These are phyloP conservation scores for Onychomys arenicola DNA, from an alignment of 2,797 vertebrate species.

Conservation along the genomic window DNA sequence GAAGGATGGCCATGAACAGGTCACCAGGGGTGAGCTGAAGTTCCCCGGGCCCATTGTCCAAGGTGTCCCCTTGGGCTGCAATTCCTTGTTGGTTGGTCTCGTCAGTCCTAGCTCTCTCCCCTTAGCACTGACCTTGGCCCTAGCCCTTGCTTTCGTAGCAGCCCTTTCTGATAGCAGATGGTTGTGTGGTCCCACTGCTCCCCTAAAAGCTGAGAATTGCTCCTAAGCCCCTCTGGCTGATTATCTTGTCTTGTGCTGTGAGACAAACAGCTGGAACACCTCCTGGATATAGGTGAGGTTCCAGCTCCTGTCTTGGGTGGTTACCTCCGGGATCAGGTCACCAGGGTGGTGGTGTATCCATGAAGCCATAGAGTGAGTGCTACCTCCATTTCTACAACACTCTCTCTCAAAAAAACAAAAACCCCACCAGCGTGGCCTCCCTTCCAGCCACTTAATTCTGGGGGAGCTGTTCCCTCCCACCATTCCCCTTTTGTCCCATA, in stretches of 20 bases:
- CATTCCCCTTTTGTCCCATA: neutral
- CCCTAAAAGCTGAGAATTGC: neutral
- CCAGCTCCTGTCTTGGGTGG: fast-evolving
- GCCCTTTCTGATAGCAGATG: neutral
- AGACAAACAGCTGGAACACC: neutral
- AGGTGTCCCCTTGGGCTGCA: neutral
- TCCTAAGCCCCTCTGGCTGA: neutral
- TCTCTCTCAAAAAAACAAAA: neutral
- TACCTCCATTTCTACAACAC: neutral
- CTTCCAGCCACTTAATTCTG: neutral
- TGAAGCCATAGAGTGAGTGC: fast-evolving
- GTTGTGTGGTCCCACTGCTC: neutral
- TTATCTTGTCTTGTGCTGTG: constrained; percentile 38
- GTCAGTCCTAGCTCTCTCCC: neutral
- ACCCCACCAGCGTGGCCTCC: neutral
- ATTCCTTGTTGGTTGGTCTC: fast-evolving
- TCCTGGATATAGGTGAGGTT: neutral
- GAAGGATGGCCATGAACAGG: neutral
- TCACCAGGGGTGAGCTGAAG: neutral
- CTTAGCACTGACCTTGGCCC: fast-evolving
- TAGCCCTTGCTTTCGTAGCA: neutral
- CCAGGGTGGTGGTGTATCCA: neutral
- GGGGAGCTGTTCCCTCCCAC: neutral
- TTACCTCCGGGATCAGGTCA: neutral
- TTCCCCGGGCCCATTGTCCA: neutral